Percentiles rank a stretch among this genome's conserved stretches.
These are phyloP conservation scores for Ladona fulva DNA, from an alignment of 1,140 invertebrate genomes.

Conservation along the genomic window DNA sequence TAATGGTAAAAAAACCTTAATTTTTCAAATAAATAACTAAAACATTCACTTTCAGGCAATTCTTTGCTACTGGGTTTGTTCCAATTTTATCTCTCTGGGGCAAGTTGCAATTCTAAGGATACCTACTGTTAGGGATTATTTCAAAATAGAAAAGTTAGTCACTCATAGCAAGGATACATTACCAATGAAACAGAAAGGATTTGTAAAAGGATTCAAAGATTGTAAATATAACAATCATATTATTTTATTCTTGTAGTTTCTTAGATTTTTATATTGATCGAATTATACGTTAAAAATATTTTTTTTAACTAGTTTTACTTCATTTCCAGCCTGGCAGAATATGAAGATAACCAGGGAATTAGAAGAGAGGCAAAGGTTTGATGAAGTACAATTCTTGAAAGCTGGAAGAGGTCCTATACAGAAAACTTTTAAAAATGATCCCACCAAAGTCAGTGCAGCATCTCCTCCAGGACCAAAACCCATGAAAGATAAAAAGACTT, in stretches of 20 bases:
- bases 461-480: no score
- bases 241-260: not conserved
- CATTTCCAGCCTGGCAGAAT: conserved; percentile 64
- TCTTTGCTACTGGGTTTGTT: conserved; percentile 81
- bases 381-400: conserved; percentile 67
- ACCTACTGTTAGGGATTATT: conserved; percentile 59
- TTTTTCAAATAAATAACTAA: no score
- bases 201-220: conserved; percentile 69
- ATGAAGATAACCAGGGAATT: conserved; percentile 70
- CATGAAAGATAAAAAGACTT: no score
- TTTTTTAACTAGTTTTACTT: conserved; percentile 23
- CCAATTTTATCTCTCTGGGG: conserved; percentile 76
- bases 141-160: conserved; percentile 64
- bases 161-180: conserved; percentile 46
- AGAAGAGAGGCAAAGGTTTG: conserved; percentile 61
- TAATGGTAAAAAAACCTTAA: no score
- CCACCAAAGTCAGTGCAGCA: conserved; percentile 42
- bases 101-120: conserved; percentile 75
- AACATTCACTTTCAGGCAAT: conserved; percentile 52
- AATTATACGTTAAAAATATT: not conserved
- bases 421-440: conserved; percentile 82
- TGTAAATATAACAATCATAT: conserved; percentile 47
- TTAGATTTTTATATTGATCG: not conserved
- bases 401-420: conserved; percentile 74
- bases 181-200: conserved; percentile 61